Percentiles rank a stretch among this genome's conserved stretches.
phyloP scores from a whole-genome alignment of 1,140 invertebrate species.

The Drosophila baimaii region DNA sequence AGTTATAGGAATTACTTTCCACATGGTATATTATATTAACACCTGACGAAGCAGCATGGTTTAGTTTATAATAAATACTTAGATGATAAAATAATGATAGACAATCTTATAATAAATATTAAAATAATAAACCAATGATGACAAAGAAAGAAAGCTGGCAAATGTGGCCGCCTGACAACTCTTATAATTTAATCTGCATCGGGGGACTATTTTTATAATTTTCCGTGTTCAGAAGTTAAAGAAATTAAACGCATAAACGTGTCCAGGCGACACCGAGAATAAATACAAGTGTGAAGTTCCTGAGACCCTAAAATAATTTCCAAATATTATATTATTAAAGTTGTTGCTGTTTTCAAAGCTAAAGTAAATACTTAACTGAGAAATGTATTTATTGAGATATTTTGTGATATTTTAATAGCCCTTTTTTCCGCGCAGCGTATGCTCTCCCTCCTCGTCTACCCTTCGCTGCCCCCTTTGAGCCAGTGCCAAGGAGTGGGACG shows the following conservation, averaged over 20 bases:
- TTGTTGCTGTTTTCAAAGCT: neutral
- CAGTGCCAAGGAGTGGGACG: neutral
- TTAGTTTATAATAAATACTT: no score
- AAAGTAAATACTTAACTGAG: neutral
- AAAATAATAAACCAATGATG: neutral
- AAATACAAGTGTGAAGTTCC: neutral
- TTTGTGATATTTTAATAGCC: neutral
- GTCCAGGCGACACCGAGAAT: neutral
- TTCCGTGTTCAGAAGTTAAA: neutral
- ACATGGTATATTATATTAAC: no score
- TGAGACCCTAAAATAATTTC: accelerated
- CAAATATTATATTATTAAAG: neutral
- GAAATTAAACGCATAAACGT: neutral
- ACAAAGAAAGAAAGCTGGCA: neutral
- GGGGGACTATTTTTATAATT: neutral
- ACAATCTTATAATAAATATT: neutral
- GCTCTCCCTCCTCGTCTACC: slow-evolving; percentile 11
- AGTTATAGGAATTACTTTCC: no score
- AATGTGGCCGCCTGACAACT: no score
- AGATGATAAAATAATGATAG: no score
- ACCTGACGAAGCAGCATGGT: no score
- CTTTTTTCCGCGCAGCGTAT: neutral
- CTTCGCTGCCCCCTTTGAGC: slow-evolving; percentile 41
- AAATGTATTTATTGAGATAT: neutral
- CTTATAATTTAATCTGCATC: neutral